Conservation (phyloP, 2,797 vertebrate species). For the Macropus fuliginosus region DNA sequence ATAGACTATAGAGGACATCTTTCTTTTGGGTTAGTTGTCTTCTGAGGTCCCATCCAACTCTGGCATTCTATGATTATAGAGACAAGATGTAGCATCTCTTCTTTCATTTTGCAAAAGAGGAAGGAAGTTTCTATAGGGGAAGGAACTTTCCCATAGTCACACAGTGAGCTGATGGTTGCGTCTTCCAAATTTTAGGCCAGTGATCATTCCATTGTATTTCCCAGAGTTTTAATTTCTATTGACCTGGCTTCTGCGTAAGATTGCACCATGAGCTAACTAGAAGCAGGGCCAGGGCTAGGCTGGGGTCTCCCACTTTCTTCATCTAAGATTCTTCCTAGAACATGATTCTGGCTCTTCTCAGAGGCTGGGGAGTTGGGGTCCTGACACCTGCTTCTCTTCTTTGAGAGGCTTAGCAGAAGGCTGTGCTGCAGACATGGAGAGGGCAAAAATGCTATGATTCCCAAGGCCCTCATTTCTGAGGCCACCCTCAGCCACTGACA, state of each 20-base stretch:
- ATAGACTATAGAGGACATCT: neutral
- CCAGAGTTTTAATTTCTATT: neutral
- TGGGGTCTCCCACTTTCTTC: neutral
- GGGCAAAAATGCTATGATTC: neutral
- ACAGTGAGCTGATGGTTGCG: neutral
- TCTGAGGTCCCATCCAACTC: neutral
- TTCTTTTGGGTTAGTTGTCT: neutral
- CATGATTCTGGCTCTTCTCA: neutral
- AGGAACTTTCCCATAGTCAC: neutral
- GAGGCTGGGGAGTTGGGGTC: neutral
- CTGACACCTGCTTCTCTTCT: neutral
- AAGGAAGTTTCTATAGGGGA: neutral
- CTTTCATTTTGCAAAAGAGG: neutral
- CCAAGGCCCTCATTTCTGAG: neutral
- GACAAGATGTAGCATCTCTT: neutral
- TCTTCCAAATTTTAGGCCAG: neutral
- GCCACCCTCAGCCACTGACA: neutral
- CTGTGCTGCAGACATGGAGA: neutral
- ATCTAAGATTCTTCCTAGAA: neutral
- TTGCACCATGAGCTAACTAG: neutral
- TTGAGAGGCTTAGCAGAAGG: neutral
- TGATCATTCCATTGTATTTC: neutral
- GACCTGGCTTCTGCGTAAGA: neutral
- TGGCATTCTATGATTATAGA: neutral
- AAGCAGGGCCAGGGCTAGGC: neutral